A percentile compares a stretch with the other conserved stretches of the same genome.
Evolutionary conservation across 2,888 invertebrate genomes (phyloP).

Genomic region (Embidobia sp.): DNA sequence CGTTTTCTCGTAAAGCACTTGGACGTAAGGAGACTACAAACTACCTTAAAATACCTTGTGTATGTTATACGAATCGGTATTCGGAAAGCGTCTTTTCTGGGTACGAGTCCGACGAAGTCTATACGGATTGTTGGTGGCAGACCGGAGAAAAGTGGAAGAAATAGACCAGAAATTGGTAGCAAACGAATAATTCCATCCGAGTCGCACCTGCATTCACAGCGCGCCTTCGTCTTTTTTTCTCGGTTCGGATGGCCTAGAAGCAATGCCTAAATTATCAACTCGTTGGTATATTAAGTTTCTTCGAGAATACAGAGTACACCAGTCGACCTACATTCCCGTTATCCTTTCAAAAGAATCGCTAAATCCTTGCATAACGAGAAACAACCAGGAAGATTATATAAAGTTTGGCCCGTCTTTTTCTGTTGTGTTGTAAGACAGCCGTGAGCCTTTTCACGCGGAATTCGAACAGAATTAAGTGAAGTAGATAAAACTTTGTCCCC

Average conservation of each 20-base stretch:
- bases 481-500: conserved; percentile 48
- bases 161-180: conserved; percentile 70
- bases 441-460: conserved; percentile 43
- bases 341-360: conserved; percentile 67
- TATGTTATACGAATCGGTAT: conserved; percentile 61
- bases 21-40: conserved; percentile 59
- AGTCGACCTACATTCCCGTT: conserved; percentile 61
- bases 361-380: conserved; percentile 74
- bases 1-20: conserved; percentile 53
- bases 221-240: too few relatives aligned
- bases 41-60: conserved; percentile 56
- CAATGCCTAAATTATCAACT: conserved; percentile 69
- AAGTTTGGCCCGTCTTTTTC: conserved; percentile 41
- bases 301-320: conserved; percentile 23
- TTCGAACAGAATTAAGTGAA: conserved; percentile 43
- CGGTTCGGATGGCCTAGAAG: conserved; percentile 50
- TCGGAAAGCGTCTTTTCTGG: conserved; percentile 50
- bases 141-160: conserved; percentile 44
- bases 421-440: conserved; percentile 25
- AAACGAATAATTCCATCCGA: conserved; percentile 69
- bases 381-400: conserved; percentile 69
- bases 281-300: conserved; percentile 50
- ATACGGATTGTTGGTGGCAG: conserved; percentile 56
- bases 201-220: conserved; percentile 32
- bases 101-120: conserved; percentile 59